phyloP scores from a whole-genome alignment of 2,888 invertebrate genomes.

The Pollenia griseotomentosa region DNA sequence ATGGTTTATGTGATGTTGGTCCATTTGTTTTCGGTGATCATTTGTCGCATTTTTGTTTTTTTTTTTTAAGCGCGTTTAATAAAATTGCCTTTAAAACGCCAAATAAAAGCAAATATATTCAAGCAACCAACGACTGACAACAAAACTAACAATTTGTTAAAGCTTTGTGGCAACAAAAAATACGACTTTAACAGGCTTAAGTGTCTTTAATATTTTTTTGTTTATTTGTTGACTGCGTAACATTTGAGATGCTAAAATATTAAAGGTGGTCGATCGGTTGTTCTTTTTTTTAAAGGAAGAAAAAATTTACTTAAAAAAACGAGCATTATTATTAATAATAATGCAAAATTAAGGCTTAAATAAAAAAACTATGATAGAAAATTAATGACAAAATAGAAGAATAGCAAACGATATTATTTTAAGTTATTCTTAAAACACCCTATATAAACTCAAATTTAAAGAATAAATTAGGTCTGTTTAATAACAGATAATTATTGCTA shows the following conservation, averaged over 20 bases:
- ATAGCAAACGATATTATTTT: neutral
- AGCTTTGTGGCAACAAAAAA: constrained; percentile 64
- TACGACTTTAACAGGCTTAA: constrained; percentile 67
- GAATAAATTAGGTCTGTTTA: no score
- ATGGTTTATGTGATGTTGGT: constrained; percentile 69
- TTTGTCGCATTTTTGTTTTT: constrained; percentile 69
- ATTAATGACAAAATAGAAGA: neutral
- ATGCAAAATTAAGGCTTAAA: constrained; percentile 53
- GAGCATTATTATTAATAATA: constrained; percentile 68
- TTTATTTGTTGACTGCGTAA: constrained; percentile 53
- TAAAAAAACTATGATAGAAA: constrained; percentile 53
- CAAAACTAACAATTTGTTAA: constrained; percentile 70
- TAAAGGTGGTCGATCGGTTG: constrained; percentile 51
- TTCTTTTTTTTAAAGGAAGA: neutral
- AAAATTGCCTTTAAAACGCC: constrained; percentile 67
- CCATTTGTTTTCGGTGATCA: constrained; percentile 72
- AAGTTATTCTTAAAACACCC: neutral
- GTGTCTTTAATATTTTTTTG: constrained; percentile 29
- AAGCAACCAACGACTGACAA: constrained; percentile 50
- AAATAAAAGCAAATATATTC: constrained; percentile 60
- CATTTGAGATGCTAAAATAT: constrained; percentile 58
- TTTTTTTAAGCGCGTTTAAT: constrained; percentile 66
- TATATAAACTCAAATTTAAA: neutral
- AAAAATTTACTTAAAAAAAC: constrained; percentile 13
- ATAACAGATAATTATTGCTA: no score